Evolutionary conservation across 2,888 invertebrate species (phyloP).

Genomic region (Andrena haemorrhoa): DNA sequence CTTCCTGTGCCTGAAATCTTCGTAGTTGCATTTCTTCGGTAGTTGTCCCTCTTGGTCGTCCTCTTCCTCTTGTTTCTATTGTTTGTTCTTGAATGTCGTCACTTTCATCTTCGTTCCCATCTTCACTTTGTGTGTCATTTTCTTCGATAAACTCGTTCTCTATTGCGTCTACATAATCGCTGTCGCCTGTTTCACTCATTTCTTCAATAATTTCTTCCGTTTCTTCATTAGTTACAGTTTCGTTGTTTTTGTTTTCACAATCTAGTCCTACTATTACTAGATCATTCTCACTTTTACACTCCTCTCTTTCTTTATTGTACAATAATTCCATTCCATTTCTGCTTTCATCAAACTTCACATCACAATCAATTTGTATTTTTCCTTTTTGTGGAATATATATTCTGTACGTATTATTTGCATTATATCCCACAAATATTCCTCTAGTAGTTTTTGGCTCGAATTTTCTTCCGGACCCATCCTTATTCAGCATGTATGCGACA

Average conservation of each 20-base stretch:
- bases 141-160: too few species aligned
- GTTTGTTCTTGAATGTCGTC: background rate
- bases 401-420: slow-evolving; percentile 23
- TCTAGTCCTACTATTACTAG: too few species aligned
- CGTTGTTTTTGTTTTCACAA: too few species aligned
- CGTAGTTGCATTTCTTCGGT: background rate
- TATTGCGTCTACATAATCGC: too few species aligned
- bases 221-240: too few species aligned
- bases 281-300: too few species aligned
- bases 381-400: slow-evolving; percentile 16
- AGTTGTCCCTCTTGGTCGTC: slow-evolving; percentile 13
- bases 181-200: too few species aligned
- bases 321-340: slow-evolving; percentile 12
- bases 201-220: too few species aligned
- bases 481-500: slow-evolving; percentile 4
- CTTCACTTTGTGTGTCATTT: too few species aligned
- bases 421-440: slow-evolving; percentile 38
- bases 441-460: slow-evolving; percentile 10
- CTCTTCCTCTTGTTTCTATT: background rate
- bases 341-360: slow-evolving; percentile 37
- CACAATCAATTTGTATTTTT: slow-evolving; percentile 29
- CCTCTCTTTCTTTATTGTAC: too few species aligned
- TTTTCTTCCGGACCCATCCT: background rate
- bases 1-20: background rate
- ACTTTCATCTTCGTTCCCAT: too few species aligned